Conservation (phyloP, 2,113 vertebrate genomes). For the Tachuris rubrigastra region DNA sequence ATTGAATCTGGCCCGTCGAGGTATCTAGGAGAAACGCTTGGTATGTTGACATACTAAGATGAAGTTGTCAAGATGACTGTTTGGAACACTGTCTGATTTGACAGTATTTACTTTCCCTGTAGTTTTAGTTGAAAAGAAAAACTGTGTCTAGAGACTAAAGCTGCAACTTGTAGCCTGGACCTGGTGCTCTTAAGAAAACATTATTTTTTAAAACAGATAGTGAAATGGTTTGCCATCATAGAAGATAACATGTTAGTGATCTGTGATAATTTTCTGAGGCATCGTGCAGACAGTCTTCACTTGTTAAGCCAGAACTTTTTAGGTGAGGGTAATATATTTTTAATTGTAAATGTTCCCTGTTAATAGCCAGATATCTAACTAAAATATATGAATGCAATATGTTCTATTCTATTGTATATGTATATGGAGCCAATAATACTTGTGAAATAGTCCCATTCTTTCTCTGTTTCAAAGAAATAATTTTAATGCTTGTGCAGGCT, state of each 20-base stretch:
- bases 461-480: background rate
- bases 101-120: slow-evolving; percentile 57
- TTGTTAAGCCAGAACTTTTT: background rate
- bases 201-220: background rate
- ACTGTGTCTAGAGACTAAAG: background rate
- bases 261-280: background rate
- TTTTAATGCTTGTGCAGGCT: background rate
- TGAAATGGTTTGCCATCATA: background rate
- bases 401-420: background rate
- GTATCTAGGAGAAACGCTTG: slow-evolving; percentile 40
- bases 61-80: slow-evolving; percentile 58
- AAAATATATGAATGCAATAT: background rate
- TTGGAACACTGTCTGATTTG: slow-evolving; percentile 41
- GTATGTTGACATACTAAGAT: slow-evolving; percentile 50
- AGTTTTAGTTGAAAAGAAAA: slow-evolving; percentile 37
- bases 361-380: background rate
- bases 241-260: background rate
- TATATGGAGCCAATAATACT: background rate
- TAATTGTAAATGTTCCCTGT: background rate
- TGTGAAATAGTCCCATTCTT: background rate
- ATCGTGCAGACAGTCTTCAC: background rate
- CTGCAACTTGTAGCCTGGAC: background rate
- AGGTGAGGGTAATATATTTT: background rate
- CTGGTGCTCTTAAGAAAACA: background rate
- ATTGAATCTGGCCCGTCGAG: background rate